phyloP scores from a whole-genome alignment of 2,113 vertebrate genomes.

The Alectura lathami region DNA sequence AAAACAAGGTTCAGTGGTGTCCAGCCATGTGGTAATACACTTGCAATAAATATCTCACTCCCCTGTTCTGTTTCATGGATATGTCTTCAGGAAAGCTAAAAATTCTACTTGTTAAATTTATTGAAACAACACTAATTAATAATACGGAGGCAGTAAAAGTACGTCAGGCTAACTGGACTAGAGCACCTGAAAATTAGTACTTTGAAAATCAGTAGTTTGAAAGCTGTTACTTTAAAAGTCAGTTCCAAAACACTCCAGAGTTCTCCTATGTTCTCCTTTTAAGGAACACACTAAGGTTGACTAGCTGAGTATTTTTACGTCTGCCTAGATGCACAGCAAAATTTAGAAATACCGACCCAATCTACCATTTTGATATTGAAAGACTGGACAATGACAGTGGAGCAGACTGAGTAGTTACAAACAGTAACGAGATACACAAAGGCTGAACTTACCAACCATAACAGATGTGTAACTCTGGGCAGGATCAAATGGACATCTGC shows the following conservation, averaged over 20 bases:
- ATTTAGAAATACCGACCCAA: neutral
- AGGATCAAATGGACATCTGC: slow-evolving; percentile 94
- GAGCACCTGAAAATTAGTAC: neutral
- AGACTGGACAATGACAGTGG: neutral
- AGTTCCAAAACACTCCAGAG: neutral
- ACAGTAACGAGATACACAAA: neutral
- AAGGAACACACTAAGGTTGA: neutral
- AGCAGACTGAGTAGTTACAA: neutral
- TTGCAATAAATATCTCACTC: neutral
- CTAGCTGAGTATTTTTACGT: rapidly evolving
- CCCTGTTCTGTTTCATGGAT: neutral
- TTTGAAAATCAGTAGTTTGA: neutral
- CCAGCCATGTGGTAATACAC: neutral
- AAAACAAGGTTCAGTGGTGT: neutral
- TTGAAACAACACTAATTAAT: neutral
- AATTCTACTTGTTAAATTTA: neutral
- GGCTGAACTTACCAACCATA: slow-evolving; percentile 93
- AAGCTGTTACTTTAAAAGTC: neutral
- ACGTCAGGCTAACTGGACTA: neutral
- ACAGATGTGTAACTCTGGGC: slow-evolving; percentile 93
- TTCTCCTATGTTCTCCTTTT: neutral
- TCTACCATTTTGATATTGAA: neutral
- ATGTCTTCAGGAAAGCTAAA: neutral
- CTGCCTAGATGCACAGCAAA: neutral
- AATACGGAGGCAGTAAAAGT: neutral